Percentiles rank a stretch among this genome's conserved stretches.
phyloP scores from a whole-genome alignment of 2,113 vertebrate species.

The Misgurnus mizolepis region DNA sequence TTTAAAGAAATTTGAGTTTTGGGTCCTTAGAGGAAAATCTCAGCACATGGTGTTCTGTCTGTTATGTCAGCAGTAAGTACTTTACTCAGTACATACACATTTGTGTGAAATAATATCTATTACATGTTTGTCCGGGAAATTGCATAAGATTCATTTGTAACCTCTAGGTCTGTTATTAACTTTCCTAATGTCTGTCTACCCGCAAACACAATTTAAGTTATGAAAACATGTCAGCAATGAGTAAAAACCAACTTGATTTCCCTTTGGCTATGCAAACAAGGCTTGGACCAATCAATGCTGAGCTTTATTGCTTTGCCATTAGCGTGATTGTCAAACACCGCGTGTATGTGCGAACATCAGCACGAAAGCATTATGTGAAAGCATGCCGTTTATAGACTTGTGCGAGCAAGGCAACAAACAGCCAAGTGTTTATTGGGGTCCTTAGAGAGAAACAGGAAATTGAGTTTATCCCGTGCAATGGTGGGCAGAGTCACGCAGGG shows the following conservation, averaged over 20 bases:
- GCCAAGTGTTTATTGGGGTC: constrained; percentile 64
- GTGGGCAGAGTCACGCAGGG: constrained; percentile 67
- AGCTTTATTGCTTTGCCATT: constrained; percentile 46
- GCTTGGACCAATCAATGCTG: constrained; percentile 47
- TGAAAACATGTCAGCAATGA: constrained; percentile 1
- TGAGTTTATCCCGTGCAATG: constrained; percentile 77
- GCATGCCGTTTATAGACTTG: constrained; percentile 58
- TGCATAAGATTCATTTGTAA: neutral
- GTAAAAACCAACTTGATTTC: constrained; percentile 28
- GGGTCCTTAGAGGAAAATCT: too few relatives aligned
- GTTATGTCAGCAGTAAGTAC: too few relatives aligned
- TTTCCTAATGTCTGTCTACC: constrained; percentile 22
- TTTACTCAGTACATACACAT: too few relatives aligned
- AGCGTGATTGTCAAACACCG: constrained; percentile 33
- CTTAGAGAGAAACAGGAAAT: constrained; percentile 74
- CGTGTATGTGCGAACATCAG: constrained; percentile 37
- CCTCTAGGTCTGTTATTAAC: constrained; percentile 7
- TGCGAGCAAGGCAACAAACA: constrained; percentile 56
- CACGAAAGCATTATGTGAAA: constrained; percentile 56
- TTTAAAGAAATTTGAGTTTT: too few relatives aligned
- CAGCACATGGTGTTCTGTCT: too few relatives aligned
- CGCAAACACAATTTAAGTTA: constrained; percentile 4
- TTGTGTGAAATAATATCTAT: neutral
- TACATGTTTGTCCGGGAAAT: neutral
- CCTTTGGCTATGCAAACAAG: constrained; percentile 38